Evolutionary conservation across 2,113 vertebrate species (phyloP), one percentile per base, ranked within the genome.

Genomic region (Rhinogobius similis): DNA sequence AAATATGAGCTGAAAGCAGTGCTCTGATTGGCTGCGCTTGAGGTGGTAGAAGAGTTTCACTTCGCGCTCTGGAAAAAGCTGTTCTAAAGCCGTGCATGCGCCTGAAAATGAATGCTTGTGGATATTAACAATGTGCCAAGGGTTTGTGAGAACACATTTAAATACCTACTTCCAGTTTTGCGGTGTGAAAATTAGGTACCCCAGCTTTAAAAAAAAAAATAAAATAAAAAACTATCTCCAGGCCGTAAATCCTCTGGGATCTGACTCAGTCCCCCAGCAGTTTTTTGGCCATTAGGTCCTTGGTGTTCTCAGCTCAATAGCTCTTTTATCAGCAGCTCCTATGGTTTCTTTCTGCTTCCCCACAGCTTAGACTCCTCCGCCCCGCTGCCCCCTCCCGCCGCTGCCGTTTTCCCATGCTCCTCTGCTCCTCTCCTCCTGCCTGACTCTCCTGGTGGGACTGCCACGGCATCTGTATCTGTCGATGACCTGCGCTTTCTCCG

Each of bases 261-360:
- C 79, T 80, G 81, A 80, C 77, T 83, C 81, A 86, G 79, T 81
- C 82, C 86, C 76, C 39, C 77, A 73, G 79, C 81, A 90, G 78
- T 86, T 88, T 61, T 89, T 85, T 88, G 70, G 62, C 41, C 74
- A 91, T 92, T 86, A 86, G 84, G 82, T 87, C 83, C 83, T 87
- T 80, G 85, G 82, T 90, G 86, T 90, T 89, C 82, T 86, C 76
- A 78, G 84, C 76, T 90, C 79, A 92, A 88, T 81, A 85, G 75
- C 75, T 90, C 84, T 82, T 91, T 91, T 90, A 90, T 90, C 86
- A 86, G 68, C 41, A 48, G 68, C 80, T 55, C 23, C 80, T 46
- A 41, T 81, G 70, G 46, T 64, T 86, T 89, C 82, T 79, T 80
- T 66, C 24, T 29, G 64, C 79, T 77, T 82, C 72, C 76, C 73